These are phyloP conservation scores for Mus caroli DNA, from an alignment of 2,797 vertebrate species.

Conservation along the genomic window DNA sequence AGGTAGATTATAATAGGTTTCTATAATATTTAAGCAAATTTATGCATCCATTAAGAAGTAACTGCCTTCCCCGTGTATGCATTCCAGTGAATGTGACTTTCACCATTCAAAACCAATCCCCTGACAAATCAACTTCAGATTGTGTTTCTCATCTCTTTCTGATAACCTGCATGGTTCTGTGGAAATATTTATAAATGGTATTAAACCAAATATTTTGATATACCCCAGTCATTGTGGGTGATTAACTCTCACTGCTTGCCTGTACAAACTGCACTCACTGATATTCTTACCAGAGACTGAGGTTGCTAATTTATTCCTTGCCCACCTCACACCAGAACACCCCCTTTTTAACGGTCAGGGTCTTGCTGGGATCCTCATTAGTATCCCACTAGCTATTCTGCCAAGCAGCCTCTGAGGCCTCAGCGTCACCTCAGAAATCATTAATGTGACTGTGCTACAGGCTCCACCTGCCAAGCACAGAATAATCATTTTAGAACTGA, in stretches of 20 bases:
- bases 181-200: slow-evolving; percentile 86
- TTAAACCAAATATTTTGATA: slow-evolving; percentile 87
- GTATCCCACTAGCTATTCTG: slow-evolving; percentile 90
- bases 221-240: slow-evolving; percentile 85
- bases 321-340: slow-evolving; percentile 47
- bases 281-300: slow-evolving; percentile 80
- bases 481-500: slow-evolving; percentile 86
- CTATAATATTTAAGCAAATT: slow-evolving; percentile 39
- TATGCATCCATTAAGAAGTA: slow-evolving; percentile 57
- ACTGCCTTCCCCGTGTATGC: slow-evolving; percentile 60
- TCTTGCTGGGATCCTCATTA: slow-evolving; percentile 92
- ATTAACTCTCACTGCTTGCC: slow-evolving; percentile 87
- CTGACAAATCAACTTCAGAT: slow-evolving; percentile 75
- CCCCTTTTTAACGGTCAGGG: slow-evolving; percentile 75
- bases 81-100: slow-evolving; percentile 56
- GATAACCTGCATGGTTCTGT: slow-evolving; percentile 79
- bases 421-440: slow-evolving; percentile 91
- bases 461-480: slow-evolving; percentile 91
- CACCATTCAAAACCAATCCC: background rate
- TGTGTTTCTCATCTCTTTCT: slow-evolving; percentile 73
- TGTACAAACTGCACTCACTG: slow-evolving; percentile 83
- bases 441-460: slow-evolving; percentile 89
- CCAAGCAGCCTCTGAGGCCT: slow-evolving; percentile 90
- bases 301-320: slow-evolving; percentile 86
- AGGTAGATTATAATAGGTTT: slow-evolving; percentile 10